Conservation (phyloP, 92 coral and sea anemone species). For the Epizoanthus rinbou region DNA sequence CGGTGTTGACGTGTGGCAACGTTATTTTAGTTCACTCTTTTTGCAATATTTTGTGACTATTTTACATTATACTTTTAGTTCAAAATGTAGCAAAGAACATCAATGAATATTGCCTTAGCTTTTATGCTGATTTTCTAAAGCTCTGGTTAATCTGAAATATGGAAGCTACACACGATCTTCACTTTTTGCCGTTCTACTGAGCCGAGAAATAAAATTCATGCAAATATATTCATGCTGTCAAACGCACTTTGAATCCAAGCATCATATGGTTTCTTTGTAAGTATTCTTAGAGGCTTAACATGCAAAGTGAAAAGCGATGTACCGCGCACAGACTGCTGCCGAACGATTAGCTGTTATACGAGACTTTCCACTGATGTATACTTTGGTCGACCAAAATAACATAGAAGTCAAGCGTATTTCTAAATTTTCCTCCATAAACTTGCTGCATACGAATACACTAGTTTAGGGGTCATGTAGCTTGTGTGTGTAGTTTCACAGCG, state of each 20-base stretch:
- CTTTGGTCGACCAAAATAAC: not conserved
- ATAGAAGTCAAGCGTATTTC: not conserved
- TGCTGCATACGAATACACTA: not conserved
- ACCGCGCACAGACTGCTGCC: not conserved
- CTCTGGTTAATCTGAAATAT: not conserved
- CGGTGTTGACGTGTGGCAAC: not conserved
- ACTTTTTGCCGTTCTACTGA: not conserved
- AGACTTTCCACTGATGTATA: not conserved
- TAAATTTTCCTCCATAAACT: not conserved
- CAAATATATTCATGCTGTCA: constrained; percentile 34
- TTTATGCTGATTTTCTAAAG: not conserved
- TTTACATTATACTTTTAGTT: not conserved
- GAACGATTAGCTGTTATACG: not conserved
- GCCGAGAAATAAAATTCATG: not conserved
- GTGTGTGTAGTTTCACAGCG: not conserved
- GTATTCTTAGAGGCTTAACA: not conserved
- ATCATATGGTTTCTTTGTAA: not conserved
- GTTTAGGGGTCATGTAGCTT: constrained; percentile 7
- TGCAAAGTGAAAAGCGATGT: not conserved
- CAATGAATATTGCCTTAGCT: not conserved
- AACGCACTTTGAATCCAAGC: not conserved
- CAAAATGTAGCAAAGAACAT: not conserved
- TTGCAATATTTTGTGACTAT: not conserved
- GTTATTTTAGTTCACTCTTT: not conserved
- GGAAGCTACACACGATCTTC: not conserved